phyloP scores from a whole-genome alignment of 1,140 invertebrate species.

The Stratiolaelaps scimitus region DNA sequence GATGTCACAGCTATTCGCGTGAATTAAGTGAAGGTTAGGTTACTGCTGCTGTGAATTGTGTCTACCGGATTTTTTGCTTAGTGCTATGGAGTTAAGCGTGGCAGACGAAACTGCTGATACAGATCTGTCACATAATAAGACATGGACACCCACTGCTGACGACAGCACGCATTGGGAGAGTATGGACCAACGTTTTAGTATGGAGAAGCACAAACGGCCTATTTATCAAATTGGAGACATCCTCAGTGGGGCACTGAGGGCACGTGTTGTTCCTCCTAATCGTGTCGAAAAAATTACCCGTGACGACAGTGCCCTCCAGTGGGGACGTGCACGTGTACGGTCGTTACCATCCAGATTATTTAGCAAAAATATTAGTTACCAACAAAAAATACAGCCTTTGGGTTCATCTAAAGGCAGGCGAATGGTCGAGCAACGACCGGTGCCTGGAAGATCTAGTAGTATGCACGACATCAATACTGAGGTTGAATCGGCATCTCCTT shows the following conservation, averaged over 20 bases:
- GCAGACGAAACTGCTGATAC: constrained; percentile 4
- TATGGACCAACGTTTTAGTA: constrained; percentile 7
- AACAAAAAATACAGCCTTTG: constrained; percentile 21
- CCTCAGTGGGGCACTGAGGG: background rate
- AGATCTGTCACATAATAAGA: constrained; percentile 21
- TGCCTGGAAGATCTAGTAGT: constrained; percentile 6
- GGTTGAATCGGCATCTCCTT: background rate
- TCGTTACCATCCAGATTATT: constrained; percentile 9
- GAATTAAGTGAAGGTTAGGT: no score
- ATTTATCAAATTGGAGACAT: constrained; percentile 20
- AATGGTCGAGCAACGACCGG: background rate
- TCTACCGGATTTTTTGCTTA: no score
- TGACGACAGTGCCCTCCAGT: constrained; percentile 13
- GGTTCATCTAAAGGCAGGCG: background rate
- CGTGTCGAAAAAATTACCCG: constrained; percentile 25
- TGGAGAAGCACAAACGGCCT: constrained; percentile 23
- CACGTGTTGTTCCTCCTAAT: constrained; percentile 17
- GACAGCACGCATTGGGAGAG: background rate
- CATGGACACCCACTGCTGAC: constrained; percentile 3
- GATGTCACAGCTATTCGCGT: no score
- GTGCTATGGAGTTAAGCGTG: background rate
- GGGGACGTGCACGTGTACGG: background rate
- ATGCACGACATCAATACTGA: constrained; percentile 22
- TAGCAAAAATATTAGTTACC: constrained; percentile 22
- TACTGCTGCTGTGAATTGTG: no score